Evolutionary conservation across 1,140 invertebrate species (phyloP), one percentile per base, ranked within the genome.

Genomic region (Araneus ventricosus): DNA sequence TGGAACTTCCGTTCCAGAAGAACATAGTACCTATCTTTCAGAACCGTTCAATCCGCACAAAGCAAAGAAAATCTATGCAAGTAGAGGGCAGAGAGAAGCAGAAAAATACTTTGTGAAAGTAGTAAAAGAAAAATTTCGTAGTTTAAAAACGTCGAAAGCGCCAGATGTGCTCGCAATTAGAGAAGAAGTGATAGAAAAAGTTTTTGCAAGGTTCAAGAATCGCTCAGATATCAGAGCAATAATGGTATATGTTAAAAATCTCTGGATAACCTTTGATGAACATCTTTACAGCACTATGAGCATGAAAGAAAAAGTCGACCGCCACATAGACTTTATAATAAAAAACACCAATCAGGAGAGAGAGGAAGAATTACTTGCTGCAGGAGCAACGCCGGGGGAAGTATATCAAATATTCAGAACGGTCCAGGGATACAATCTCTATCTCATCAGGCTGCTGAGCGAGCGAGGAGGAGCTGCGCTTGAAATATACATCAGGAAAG

Each of bases 341-440:
- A 70, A 89, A 89, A 89, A 89, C 61, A 67, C 88, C 27, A 89
- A 57, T 89, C 61, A 89, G 34, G 61, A 89, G 88, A 89, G 88
- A n/a, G 88, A 89, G n/a, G 88, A 89, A 70, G 52, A 89, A 89
- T 61, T 89, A 27, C 24, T 89, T 67, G 27, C 88, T 89, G 86
- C 2, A 59, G 86, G 57, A 34, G 86, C 59, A 20, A 88, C 86
- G 27, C 52, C 86, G 4, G 86, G 59, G 1, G 86, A 88, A 63
- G 86, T 88, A 88, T 88, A 88, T 14, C 86, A 88, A 63, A 88
- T 75, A 61, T 88, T 88, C 86, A 88, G 86, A 14, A 88, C 86
- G 14, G 86, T 88, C 22, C 52, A 61, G 52, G 86, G 86, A 7
- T 88, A 63, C 22, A 88, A 88, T 2, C 52, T 57, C 52, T 20